Evolutionary conservation across 2,797 vertebrate species (phyloP).

Genomic region (Morus bassanus): DNA sequence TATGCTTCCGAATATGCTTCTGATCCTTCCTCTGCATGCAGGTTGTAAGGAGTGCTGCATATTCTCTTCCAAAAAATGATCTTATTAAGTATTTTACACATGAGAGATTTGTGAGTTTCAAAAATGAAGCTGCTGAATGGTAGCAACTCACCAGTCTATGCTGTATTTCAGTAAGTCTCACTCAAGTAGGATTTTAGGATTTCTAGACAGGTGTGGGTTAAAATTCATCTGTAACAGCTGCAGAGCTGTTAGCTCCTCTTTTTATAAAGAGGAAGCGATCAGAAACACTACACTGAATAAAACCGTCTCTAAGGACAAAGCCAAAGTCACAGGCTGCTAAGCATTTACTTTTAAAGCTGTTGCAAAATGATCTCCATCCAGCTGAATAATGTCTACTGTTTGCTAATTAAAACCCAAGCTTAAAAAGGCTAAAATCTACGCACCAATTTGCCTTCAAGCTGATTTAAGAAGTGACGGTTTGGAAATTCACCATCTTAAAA

Average conservation of each 20-base stretch:
- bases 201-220: conserved; percentile 6
- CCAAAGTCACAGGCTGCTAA: conserved; percentile 15
- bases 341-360: conserved; percentile 3
- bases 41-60: background rate
- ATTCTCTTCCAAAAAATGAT: background rate
- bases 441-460: background rate
- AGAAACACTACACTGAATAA: background rate
- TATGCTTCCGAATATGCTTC: background rate
- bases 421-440: background rate
- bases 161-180: fast-evolving
- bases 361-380: conserved; percentile 29
- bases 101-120: too few relatives aligned
- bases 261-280: conserved; percentile 19
- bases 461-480: background rate
- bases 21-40: fast-evolving
- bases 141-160: background rate
- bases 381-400: conserved; percentile 24
- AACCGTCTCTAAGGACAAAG: conserved; percentile 10
- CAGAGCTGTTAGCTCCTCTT: conserved; percentile 28
- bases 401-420: conserved; percentile 41
- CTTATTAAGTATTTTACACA: too few relatives aligned
- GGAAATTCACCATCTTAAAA: background rate
- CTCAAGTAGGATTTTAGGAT: background rate
- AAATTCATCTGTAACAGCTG: background rate
- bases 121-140: background rate